Conservation (phyloP, 2,113 vertebrate genomes). For the Bolborhynchus lineola region DNA sequence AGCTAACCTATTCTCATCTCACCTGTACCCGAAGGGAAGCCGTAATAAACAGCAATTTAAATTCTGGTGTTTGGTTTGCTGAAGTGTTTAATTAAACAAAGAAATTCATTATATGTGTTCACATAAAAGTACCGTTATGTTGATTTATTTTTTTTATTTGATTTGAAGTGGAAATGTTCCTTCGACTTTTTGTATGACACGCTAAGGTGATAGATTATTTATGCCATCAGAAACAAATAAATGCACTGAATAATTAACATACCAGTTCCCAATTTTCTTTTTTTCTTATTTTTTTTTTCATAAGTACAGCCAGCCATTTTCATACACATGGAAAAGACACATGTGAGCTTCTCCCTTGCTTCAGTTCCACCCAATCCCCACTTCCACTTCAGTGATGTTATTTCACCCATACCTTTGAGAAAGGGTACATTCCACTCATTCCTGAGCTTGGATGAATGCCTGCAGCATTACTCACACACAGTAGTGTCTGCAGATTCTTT, state of each 20-base stretch:
- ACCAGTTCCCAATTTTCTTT: neutral
- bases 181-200: neutral
- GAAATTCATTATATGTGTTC: conserved; percentile 10
- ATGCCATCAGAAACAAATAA: conserved; percentile 1
- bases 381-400: neutral
- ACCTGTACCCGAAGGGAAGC: neutral
- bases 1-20: neutral
- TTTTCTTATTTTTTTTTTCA: neutral
- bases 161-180: neutral
- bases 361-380: neutral
- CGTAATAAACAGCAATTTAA: conserved; percentile 24
- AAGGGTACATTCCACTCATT: conserved; percentile 35
- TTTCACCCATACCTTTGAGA: conserved; percentile 43
- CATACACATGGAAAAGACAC: neutral
- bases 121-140: neutral
- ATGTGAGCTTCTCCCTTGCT: neutral
- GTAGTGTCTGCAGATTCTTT: neutral
- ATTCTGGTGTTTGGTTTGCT: conserved; percentile 32
- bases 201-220: neutral
- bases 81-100: conserved; percentile 56
- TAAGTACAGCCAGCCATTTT: neutral
- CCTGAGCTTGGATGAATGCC: neutral
- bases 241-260: neutral
- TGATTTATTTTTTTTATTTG: neutral
- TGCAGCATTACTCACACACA: neutral